Base-by-base conservation (phyloP, 92 coral and sea anemone species). In the Ricordea florida region DNA sequence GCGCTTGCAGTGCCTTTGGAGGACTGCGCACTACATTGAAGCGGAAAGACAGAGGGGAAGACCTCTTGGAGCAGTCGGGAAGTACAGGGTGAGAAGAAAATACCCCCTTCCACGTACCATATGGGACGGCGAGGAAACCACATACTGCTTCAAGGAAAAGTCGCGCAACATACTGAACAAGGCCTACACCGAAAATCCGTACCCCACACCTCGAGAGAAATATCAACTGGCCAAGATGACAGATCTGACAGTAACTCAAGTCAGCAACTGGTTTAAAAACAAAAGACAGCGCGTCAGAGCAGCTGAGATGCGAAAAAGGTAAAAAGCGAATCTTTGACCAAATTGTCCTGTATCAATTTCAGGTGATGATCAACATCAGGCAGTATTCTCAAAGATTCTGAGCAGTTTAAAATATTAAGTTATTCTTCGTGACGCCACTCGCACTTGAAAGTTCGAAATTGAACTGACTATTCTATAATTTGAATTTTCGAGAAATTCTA, bases 121-220 rank as follows among this genome's bases (percentile, higher is more conserved):
- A 52, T 94, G 94, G 89, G 92, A 82, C 31, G 98, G 97, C 38
- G 93, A 85, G 31, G 97, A 92, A 42, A 94, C 97, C 30, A 92
- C 94, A 2, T 92, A 94, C 84, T 94, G 98, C 71, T 94, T 94
- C 58, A 92, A 94, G 74, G 97, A 94, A 73, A 82, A 82, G 38
- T 85, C 93, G 22, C 84, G 98, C 42, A 87, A 77, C 42, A 83
- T 94, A 37, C 78, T 94, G 25, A 94, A 94, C 85, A 83, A 92
- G 67, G 98, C 92, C 28, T 91, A 91, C 83, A 75, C 68, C 10
- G 97, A 91, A 21, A 91, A 85, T 40, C 97, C 97, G 4, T 91
- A 91, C 72, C 97, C 97, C 33, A 91, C 90, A 34, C 97, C 97
- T 3, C 82, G 88, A 35, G 97, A 91, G 69, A 91, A 91, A 76